These are phyloP conservation scores for Irena cyanogastra DNA, from an alignment of 2,113 vertebrate species.

Conservation along the genomic window DNA sequence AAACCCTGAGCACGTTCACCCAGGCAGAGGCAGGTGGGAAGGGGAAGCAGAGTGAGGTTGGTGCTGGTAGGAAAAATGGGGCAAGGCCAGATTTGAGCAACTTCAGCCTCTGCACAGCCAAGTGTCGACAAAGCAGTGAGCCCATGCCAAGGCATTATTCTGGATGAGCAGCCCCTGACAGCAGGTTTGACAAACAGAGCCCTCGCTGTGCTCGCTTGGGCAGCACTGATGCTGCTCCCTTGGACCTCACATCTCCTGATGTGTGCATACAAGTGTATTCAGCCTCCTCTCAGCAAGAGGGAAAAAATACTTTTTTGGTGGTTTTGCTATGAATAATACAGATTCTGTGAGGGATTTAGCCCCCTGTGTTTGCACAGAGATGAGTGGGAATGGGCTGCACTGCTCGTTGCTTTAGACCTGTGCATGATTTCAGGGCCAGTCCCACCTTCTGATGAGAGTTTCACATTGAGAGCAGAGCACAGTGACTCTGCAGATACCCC, in stretches of 20 bases:
- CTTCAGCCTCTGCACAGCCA: not conserved
- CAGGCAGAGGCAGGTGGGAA: not conserved
- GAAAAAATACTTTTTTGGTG: not conserved
- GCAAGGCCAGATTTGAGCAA: not conserved
- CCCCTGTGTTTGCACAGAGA: not conserved
- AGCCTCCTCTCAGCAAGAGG: not conserved
- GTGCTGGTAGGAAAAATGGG: not conserved
- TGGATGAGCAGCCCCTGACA: not conserved
- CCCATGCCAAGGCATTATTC: not conserved
- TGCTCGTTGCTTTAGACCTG: not conserved
- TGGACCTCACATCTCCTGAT: not conserved
- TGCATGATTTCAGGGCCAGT: not conserved
- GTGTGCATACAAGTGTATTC: not conserved
- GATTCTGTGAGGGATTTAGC: not conserved
- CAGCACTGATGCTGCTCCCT: not conserved
- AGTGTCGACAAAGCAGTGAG: not conserved
- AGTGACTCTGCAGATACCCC: not conserved
- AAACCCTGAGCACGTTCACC: not conserved
- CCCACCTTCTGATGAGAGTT: not conserved
- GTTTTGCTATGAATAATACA: not conserved
- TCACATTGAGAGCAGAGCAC: not conserved
- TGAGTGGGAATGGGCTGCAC: not conserved
- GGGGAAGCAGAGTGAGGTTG: not conserved
- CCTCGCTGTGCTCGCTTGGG: not conserved
- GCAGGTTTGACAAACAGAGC: not conserved